phyloP scores from a whole-genome alignment of 2,113 vertebrate genomes.

The Zapus hudsonius region DNA sequence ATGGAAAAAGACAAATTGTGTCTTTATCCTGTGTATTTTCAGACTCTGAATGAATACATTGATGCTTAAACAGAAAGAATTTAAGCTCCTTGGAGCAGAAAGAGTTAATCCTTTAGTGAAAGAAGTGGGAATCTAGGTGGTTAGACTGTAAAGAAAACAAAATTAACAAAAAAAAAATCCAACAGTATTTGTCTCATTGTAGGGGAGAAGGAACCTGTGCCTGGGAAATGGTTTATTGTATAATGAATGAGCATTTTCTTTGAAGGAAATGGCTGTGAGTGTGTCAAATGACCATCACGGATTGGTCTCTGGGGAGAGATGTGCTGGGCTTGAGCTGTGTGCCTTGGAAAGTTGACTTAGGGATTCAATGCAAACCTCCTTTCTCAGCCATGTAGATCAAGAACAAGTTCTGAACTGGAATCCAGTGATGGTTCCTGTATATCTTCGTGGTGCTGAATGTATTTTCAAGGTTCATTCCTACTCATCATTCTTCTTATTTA shows the following conservation, averaged over 20 bases:
- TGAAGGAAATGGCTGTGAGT: constrained; percentile 83
- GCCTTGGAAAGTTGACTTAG: constrained; percentile 34
- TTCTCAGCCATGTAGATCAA: neutral
- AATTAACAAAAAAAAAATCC: neutral
- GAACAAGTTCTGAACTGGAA: neutral
- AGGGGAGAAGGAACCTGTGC: neutral
- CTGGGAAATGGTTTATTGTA: constrained; percentile 83
- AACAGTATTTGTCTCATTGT: neutral
- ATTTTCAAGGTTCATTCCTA: neutral
- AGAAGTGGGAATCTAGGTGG: neutral
- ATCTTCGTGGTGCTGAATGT: neutral
- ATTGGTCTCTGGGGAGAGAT: constrained; percentile 70
- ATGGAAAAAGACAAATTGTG: neutral
- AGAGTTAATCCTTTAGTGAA: constrained; percentile 27
- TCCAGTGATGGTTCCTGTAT: neutral
- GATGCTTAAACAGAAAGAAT: neutral
- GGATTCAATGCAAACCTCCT: constrained; percentile 2
- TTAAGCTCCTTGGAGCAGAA: neutral
- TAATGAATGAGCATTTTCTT: constrained; percentile 78
- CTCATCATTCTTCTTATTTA: neutral
- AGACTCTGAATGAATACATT: neutral
- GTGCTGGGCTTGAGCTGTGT: constrained; percentile 43
- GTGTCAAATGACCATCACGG: constrained; percentile 78
- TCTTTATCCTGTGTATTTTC: neutral
- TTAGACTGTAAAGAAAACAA: neutral